Base-by-base conservation (phyloP, 2,113 vertebrate species). In the Gadus chalcogrammus region DNA sequence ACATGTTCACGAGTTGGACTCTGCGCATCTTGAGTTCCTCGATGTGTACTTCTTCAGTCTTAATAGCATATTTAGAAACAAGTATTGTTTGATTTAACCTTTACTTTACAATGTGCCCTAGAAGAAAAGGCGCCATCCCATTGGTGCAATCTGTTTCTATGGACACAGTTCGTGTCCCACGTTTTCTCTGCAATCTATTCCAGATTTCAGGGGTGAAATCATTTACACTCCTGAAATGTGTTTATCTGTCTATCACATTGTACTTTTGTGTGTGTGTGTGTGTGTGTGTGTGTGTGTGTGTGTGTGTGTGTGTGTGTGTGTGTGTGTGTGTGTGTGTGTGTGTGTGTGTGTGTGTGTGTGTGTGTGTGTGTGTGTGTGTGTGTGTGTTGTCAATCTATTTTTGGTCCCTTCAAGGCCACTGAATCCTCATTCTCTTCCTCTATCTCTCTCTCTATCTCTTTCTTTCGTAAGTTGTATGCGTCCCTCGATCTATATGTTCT, bases 351-450 rank as follows among this genome's bases (percentile, higher is more conserved):
- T 35, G 16, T 17, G 15, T 8, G 15, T 38, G 62, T 64, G 65
- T 56, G 65, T n/a, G 38, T 78, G 76, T 71, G 65, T 74, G 68
- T 83, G 76, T 74, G 74, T 74, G 80, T 79, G 72, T 61, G 69
- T 74, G 62, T 28, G 56, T 28, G 61, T 67, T 35, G 48, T n/a
- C 68, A 58, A 0, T 60, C 84, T 90, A 90, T 91, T 88, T 89
- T 86, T 85, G 86, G 80, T 66, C 81, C 66, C 65, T 79, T 67
- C 74, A 84, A 86, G 84, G 84, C 87, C 85, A 86, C 81, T 80
- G 71, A 88, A 76, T 67, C 63, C 79, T 82, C 81, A 71, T 67
- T 28, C 28, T 6, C 27, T 15, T 22, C 60, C 8, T 22, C 20
- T 52, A 3, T 61, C 4, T 42, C 48, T 63, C 42, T 35, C 31